Base-by-base conservation (phyloP, 2,888 invertebrate species). In the Lobophora halterata region DNA sequence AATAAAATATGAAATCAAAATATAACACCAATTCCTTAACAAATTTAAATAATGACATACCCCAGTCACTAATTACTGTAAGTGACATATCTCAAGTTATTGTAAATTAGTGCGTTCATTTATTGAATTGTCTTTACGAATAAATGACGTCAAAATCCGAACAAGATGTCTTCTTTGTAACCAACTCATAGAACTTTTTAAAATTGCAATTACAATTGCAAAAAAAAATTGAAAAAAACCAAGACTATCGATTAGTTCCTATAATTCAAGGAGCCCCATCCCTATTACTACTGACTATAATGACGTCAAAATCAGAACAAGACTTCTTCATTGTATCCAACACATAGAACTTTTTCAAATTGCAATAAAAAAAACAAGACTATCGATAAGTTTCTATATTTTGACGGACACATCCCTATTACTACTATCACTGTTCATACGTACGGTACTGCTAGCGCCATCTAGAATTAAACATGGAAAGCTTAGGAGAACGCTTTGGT, bases 111-210 rank as follows among this genome's bases (percentile, higher is more conserved):
- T 78, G 81, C 79, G 85, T 76, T 83, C 80, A 81, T 85, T 86
- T 86, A 86, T 83, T 81, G 70, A 83, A 86, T 83, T 86, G 81
- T 86, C 86, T 87, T 86, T 85, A 87, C 73, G 81, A 86, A 86
- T 87, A 87, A 86, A 87, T 85, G 81, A 85, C 77, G 79, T 79
- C 71, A 67, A 83, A 80, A 76, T 66, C 49, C 31, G 18, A 39
- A 9, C 10, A 6, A 21, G 2, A 14, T 4, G 21, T 7, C 31
- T 24, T 37, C n/a, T n/a, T n/a, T n/a, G n/a, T n/a, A n/a, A n/a
- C n/a, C n/a, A 1, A n/a, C 19, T 3, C n/a, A n/a, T 6, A 19
- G 6, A 6, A 19, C 18, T 6, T 5, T 26, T n/a, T 3, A 6
- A n/a, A 2, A 12, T 13, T 13, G 1, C 1, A 17, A 6, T 17